Conservation (phyloP, 92 coral and sea anemone genomes). For the Paragorgia papillata region DNA sequence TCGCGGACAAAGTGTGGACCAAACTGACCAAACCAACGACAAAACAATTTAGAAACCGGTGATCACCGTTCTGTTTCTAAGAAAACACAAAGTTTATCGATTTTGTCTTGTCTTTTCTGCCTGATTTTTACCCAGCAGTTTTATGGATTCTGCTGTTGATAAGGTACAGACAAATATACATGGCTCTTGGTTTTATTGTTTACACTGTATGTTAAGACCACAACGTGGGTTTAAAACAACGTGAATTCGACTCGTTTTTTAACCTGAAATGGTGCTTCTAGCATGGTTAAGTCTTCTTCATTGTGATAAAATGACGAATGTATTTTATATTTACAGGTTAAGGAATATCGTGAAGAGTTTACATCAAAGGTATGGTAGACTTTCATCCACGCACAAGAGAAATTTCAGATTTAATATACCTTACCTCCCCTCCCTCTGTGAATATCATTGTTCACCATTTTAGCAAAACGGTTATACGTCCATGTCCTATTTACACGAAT, state of each 20-base stretch:
- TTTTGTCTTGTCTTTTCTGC: not conserved
- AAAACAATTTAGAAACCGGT: too few species aligned
- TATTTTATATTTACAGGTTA: constrained; percentile 5
- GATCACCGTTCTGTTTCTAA: not conserved
- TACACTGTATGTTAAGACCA: not conserved
- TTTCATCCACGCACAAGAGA: too few species aligned
- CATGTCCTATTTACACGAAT: too few species aligned
- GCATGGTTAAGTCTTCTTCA: not conserved
- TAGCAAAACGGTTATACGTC: too few species aligned
- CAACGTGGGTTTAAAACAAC: not conserved
- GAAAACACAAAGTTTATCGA: not conserved
- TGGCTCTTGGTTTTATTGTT: too few species aligned
- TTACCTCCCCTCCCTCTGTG: too few species aligned
- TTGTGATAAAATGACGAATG: not conserved
- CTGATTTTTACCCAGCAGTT: constrained; percentile 7
- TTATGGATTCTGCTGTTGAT: constrained; percentile 37
- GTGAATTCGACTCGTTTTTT: not conserved
- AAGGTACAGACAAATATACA: constrained; percentile 3
- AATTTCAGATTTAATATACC: too few species aligned
- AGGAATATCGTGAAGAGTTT: constrained; percentile 23
- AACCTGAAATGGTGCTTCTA: not conserved
- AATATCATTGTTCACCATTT: too few species aligned
- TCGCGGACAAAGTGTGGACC: too few species aligned
- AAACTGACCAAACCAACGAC: too few species aligned
- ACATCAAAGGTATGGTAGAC: not conserved